Conservation (phyloP, 1,140 invertebrate genomes). For the Drosophila fuyamai region DNA sequence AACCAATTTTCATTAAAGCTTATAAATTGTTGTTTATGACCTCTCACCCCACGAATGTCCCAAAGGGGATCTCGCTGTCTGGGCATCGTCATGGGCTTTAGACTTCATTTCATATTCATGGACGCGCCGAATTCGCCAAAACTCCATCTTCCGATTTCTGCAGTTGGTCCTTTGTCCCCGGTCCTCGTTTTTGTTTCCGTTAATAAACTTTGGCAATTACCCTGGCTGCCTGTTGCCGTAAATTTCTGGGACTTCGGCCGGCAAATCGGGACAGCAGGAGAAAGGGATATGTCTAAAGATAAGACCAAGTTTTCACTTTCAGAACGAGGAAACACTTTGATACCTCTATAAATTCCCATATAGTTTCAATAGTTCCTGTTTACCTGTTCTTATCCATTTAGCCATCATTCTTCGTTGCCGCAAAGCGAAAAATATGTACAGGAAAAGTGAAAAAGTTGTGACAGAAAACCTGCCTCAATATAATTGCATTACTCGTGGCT, state of each 20-base stretch:
- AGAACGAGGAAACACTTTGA: constrained; percentile 3
- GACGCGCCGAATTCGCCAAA: constrained; percentile 58
- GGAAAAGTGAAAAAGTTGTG: constrained; percentile 66
- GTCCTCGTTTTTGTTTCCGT: constrained; percentile 44
- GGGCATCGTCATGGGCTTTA: constrained; percentile 1
- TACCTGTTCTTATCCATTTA: constrained; percentile 22
- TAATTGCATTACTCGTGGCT: constrained; percentile 77
- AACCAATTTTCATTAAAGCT: constrained; percentile 80
- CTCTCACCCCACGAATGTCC: constrained; percentile 10
- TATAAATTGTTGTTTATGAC: constrained; percentile 81
- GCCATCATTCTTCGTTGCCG: constrained; percentile 40
- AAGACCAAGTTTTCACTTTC: constrained; percentile 27
- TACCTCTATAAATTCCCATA: constrained; percentile 7
- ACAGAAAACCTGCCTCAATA: constrained; percentile 71
- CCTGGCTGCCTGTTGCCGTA: constrained; percentile 67
- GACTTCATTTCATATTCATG: constrained; percentile 77
- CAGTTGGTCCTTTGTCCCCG: constrained; percentile 12
- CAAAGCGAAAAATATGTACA: constrained; percentile 39
- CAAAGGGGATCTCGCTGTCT: constrained; percentile 18
- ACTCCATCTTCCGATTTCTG: constrained; percentile 49
- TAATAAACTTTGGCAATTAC: constrained; percentile 82
- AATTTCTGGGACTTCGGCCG: constrained; percentile 44
- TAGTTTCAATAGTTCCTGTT: constrained; percentile 21
- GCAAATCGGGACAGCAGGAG: not conserved
- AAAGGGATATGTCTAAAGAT: constrained; percentile 7